Evolutionary conservation across 2,888 invertebrate genomes (phyloP).

Genomic region (Drosophila nigricruria): DNA sequence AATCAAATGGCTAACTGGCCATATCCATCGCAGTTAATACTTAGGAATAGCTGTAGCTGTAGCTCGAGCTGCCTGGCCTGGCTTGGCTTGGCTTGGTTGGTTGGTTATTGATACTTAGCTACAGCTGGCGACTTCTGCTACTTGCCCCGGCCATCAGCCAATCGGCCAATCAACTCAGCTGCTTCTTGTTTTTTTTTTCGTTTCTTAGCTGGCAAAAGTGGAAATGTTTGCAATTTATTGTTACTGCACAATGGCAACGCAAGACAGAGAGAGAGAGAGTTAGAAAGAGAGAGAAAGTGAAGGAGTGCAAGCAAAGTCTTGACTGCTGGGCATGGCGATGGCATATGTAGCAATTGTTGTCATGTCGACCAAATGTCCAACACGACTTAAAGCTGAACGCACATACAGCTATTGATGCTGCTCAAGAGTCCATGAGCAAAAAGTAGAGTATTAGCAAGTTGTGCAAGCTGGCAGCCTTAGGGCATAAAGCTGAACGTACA

Average conservation of each 20-base stretch:
- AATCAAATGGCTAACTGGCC: conserved; percentile 58
- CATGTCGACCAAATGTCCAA: neutral
- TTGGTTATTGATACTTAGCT: conserved; percentile 57
- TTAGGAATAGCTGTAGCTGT: conserved; percentile 22
- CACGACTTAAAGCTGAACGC: neutral
- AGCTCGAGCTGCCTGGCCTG: conserved; percentile 6
- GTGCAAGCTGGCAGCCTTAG: neutral
- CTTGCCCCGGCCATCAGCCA: conserved; percentile 26
- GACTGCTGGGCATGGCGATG: neutral
- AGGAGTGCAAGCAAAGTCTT: neutral
- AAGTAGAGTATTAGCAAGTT: neutral
- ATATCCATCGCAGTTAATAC: conserved; percentile 46
- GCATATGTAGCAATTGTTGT: conserved; percentile 7
- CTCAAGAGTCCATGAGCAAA: neutral
- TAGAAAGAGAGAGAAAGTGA: neutral
- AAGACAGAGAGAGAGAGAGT: neutral
- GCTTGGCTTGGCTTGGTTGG: conserved; percentile 3
- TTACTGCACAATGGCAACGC: conserved; percentile 41
- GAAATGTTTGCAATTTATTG: conserved; percentile 72
- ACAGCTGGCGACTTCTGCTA: conserved; percentile 43
- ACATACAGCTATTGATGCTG: neutral
- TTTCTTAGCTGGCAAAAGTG: conserved; percentile 35
- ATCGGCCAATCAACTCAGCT: conserved; percentile 25
- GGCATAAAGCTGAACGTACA: neutral
- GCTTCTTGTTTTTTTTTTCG: neutral